Conservation (phyloP, 2,797 vertebrate species). For the Cuculus canorus region DNA sequence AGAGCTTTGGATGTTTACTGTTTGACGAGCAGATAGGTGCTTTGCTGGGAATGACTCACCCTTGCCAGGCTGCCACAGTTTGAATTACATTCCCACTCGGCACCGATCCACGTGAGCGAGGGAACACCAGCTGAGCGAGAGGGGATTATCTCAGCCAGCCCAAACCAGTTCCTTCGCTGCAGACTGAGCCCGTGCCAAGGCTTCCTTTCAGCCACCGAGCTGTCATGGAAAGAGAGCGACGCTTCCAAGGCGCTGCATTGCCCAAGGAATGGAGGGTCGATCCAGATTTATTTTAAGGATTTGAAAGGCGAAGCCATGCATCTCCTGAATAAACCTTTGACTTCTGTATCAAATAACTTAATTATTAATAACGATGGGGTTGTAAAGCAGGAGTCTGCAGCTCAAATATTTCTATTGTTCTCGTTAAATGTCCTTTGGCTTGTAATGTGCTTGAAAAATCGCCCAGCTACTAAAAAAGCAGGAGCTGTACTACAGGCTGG, state of each 20-base stretch:
- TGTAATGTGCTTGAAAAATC: background rate
- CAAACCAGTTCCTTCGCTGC: slow-evolving; percentile 61
- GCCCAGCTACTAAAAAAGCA: slow-evolving; percentile 21
- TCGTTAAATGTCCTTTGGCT: slow-evolving; percentile 23
- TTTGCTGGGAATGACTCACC: background rate
- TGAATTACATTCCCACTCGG: slow-evolving; percentile 26
- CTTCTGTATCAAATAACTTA: slow-evolving; percentile 20
- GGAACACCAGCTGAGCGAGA: slow-evolving; percentile 54
- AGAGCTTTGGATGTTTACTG: background rate
- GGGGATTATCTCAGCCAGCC: slow-evolving; percentile 69
- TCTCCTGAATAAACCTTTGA: slow-evolving; percentile 24
- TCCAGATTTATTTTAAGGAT: slow-evolving; percentile 3
- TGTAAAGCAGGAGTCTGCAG: slow-evolving; percentile 26
- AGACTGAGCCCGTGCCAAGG: slow-evolving; percentile 33
- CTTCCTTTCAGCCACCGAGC: slow-evolving; percentile 35
- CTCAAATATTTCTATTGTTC: slow-evolving; percentile 38
- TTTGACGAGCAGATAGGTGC: background rate
- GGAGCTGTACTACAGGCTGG: background rate
- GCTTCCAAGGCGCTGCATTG: background rate
- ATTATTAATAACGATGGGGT: background rate
- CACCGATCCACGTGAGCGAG: slow-evolving; percentile 44
- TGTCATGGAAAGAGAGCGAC: slow-evolving; percentile 30
- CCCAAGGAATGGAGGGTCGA: background rate
- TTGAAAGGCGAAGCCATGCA: background rate
- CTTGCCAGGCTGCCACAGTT: slow-evolving; percentile 52